Conservation (phyloP, 2,113 vertebrate genomes). For the Astatotilapia flaviijosephi region DNA sequence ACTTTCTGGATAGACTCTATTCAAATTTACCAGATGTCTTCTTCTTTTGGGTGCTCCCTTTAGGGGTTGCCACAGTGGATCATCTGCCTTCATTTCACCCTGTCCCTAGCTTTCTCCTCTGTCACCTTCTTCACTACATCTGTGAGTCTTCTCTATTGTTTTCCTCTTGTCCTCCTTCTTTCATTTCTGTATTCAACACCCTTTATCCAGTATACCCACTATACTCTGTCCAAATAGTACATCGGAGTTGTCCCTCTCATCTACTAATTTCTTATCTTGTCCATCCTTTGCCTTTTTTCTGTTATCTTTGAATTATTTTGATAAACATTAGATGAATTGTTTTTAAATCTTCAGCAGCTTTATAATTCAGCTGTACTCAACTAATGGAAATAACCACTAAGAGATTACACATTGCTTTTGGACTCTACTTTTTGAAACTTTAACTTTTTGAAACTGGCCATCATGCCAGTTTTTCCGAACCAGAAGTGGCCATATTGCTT, state of each 20-base stretch:
- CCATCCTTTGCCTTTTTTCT: not conserved
- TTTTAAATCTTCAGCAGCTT: not conserved
- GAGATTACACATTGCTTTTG: not conserved
- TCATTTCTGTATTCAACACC: not conserved
- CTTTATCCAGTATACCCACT: not conserved
- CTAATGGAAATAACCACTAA: not conserved
- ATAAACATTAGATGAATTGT: not conserved
- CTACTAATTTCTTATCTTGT: not conserved
- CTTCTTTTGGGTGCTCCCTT: not conserved
- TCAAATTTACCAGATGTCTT: not conserved
- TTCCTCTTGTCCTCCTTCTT: not conserved
- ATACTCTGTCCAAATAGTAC: not conserved
- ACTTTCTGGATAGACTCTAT: not conserved
- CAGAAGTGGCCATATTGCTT: not conserved
- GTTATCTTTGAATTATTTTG: not conserved
- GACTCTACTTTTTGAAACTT: not conserved
- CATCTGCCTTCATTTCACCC: not conserved
- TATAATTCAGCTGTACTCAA: not conserved
- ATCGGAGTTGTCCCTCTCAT: not conserved
- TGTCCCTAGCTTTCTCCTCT: not conserved
- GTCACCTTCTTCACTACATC: not conserved
- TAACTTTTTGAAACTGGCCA: not conserved
- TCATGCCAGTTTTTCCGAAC: not conserved
- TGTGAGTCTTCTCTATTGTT: not conserved
- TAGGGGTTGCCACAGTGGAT: not conserved